Base-by-base conservation (phyloP, 2,797 vertebrate genomes). In the Clarias fuscus region DNA sequence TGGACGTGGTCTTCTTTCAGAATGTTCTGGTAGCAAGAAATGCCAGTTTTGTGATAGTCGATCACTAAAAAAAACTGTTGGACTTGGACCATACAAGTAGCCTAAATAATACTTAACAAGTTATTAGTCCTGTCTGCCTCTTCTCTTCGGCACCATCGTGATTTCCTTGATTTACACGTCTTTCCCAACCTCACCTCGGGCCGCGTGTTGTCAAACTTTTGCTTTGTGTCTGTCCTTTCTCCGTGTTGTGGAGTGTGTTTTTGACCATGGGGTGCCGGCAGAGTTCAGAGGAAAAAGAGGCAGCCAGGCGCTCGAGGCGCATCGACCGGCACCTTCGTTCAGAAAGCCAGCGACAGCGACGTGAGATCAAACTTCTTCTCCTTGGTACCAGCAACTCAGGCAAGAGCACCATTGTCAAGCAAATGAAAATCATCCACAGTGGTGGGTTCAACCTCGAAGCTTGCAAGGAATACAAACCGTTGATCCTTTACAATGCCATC, bases 381-480 rank as follows among this genome's bases (percentile, higher is more conserved):
- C 94, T 99, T 77, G 98, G 98, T 84, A 99, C 98, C 93, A 99
- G 98, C 94, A 99, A 99, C 94, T 99, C 98, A 0, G 98, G 98
- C 90, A 99, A 99, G 93, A 99, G 98, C 89, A 99, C 98, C 90
- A 98, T 99, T 0, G 98, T 99, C 86, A 99, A 99, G 91, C 98
- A 99, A 94, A 99, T 99, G 98, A 99, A 99, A 93, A 99, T 99
- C 89, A 99, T 99, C 90, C 98, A 99, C 92, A 99, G 98, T 0
- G 98, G 98, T 0, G 98, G 98, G 86, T 99, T 99, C 92, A 99
- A 99, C 92, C 93, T 99, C 88, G 98, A 99, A 78, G 98, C 98
- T 70, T 99, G 98, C 94, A 98, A 97, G 94, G 98, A 99, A 93
- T 99, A 99, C 94, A 97, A 97, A 94, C 98, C 98, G 7, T 96